A percentile compares a stretch with the other conserved stretches of the same genome.
Evolutionary conservation across 2,888 invertebrate species (phyloP).

Genomic region (Polydrusus tereticollis): DNA sequence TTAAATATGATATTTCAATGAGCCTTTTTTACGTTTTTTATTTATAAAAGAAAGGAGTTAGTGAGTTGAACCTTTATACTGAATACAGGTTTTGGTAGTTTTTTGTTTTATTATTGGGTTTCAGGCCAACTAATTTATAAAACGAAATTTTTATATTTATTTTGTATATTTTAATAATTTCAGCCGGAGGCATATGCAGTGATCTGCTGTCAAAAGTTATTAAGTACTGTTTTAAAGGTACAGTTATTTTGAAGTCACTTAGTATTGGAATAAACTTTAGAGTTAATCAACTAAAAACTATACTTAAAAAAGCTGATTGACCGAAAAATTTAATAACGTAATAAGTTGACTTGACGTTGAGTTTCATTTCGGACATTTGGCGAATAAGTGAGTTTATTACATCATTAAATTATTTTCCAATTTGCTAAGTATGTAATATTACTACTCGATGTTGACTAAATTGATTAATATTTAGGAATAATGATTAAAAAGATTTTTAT

Average conservation of each 20-base stretch:
- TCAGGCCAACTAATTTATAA: constrained; percentile 9
- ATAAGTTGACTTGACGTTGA: too few relatives aligned
- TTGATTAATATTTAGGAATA: too few relatives aligned
- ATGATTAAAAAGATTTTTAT: too few relatives aligned
- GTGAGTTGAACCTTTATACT: neutral
- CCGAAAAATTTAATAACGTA: too few relatives aligned
- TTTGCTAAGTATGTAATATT: too few relatives aligned
- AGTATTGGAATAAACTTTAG: neutral
- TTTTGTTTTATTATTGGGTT: neutral
- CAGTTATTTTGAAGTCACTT: neutral
- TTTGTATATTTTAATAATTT: constrained; percentile 11
- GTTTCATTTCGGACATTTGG: too few relatives aligned
- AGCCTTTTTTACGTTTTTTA: neutral
- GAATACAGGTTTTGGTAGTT: neutral
- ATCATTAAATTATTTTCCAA: too few relatives aligned
- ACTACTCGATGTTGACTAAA: too few relatives aligned
- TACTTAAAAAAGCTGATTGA: too few relatives aligned
- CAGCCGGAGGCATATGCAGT: constrained; percentile 18
- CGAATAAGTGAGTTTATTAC: too few relatives aligned
- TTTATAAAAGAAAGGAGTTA: neutral
- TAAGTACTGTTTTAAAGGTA: constrained; percentile 15
- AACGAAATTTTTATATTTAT: neutral
- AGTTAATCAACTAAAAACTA: neutral
- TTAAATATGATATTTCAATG: neutral
- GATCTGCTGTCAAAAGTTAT: neutral